These are phyloP conservation scores for Heliconius eleuchia DNA, from an alignment of 1,140 invertebrate species.

Conservation along the genomic window DNA sequence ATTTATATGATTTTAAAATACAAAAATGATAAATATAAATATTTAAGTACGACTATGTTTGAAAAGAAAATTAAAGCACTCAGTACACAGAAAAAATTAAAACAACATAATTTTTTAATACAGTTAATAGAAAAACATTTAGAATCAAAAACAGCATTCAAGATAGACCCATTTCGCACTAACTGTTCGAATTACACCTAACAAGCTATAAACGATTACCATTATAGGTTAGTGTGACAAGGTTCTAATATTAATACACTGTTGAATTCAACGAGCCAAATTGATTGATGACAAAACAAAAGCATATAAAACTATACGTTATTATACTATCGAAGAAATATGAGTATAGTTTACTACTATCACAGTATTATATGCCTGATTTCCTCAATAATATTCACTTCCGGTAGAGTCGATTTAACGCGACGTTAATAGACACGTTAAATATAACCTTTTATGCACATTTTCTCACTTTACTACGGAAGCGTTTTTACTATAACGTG, in stretches of 20 bases:
- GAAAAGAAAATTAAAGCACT: too few species aligned
- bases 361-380: not conserved
- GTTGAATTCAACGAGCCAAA: constrained; percentile 20
- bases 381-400: not conserved
- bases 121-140: not conserved
- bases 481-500: not conserved
- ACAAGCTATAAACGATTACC: not conserved
- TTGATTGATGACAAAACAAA: constrained; percentile 9
- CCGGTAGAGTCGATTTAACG: not conserved
- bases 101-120: too few species aligned
- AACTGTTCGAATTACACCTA: not conserved
- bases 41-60: too few species aligned
- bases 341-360: not conserved
- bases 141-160: not conserved
- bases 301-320: not conserved
- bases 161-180: not conserved
- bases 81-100: too few species aligned
- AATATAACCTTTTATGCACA: not conserved
- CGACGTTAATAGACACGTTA: not conserved
- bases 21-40: too few species aligned
- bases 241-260: not conserved
- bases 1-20: too few species aligned
- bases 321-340: not conserved
- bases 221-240: constrained; percentile 2
- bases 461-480: not conserved